phyloP scores from a whole-genome alignment of 1,140 invertebrate species.

The Zaprionus nigranus region DNA sequence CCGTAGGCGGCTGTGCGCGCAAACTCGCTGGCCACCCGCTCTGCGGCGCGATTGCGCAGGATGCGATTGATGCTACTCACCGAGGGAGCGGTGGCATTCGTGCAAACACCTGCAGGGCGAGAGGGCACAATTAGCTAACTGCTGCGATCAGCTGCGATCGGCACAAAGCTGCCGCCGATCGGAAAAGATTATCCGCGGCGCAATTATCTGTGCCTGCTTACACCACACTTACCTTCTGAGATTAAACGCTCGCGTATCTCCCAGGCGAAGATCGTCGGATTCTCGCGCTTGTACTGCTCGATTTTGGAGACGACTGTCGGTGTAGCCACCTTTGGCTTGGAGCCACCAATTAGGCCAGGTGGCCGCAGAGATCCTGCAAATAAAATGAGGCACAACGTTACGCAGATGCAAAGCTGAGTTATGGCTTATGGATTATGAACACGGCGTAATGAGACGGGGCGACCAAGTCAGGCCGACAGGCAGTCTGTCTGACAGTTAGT shows the following conservation, averaged over 20 bases:
- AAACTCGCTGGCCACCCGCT: slow-evolving; percentile 96
- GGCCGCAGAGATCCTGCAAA: slow-evolving; percentile 94
- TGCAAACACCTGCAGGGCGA: slow-evolving; percentile 89
- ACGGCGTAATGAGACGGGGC: slow-evolving; percentile 16
- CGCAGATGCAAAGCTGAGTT: slow-evolving; percentile 33
- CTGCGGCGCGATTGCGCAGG: slow-evolving; percentile 94
- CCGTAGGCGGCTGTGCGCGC: slow-evolving; percentile 95
- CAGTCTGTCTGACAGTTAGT: neutral
- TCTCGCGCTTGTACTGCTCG: slow-evolving; percentile 97
- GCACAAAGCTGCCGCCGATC: slow-evolving; percentile 26
- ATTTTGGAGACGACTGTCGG: slow-evolving; percentile 97
- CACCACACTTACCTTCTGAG: slow-evolving; percentile 92
- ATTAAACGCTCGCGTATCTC: slow-evolving; percentile 97
- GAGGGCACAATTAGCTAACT: slow-evolving; percentile 52
- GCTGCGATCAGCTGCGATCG: slow-evolving; percentile 17
- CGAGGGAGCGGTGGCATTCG: slow-evolving; percentile 94
- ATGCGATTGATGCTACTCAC: slow-evolving; percentile 97
- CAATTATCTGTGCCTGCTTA: slow-evolving; percentile 54
- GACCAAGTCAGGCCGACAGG: neutral
- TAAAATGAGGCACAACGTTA: slow-evolving; percentile 40
- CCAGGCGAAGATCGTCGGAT: slow-evolving; percentile 99
- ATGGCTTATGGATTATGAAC: slow-evolving; percentile 40
- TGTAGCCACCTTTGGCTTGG: slow-evolving; percentile 99
- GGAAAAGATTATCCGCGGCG: slow-evolving; percentile 12
- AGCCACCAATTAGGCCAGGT: slow-evolving; percentile 98